A percentile compares a stretch with the other conserved stretches of the same genome.
Conservation (phyloP, 2,113 vertebrate genomes). For the Mola mola region DNA sequence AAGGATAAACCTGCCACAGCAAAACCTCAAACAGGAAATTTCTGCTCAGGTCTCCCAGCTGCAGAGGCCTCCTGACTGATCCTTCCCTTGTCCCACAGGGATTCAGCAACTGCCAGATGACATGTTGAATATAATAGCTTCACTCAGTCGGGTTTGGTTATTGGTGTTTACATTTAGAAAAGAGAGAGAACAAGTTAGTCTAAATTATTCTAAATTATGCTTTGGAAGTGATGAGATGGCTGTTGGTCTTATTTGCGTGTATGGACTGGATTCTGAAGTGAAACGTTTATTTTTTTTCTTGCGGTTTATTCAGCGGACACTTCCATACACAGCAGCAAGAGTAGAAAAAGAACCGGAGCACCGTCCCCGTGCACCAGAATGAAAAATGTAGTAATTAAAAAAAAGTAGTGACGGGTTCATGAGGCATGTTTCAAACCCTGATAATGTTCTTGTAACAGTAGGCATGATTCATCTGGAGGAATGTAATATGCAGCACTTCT, state of each 20-base stretch:
- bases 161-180: slow-evolving; percentile 39
- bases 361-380: no score
- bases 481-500: no score
- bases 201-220: slow-evolving; percentile 48
- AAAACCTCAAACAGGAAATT: slow-evolving; percentile 8
- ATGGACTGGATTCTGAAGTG: background rate
- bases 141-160: slow-evolving; percentile 21
- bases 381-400: no score
- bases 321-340: no score
- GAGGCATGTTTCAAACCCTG: no score
- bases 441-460: no score
- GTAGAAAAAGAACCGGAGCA: no score
- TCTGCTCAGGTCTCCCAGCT: background rate
- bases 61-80: slow-evolving; percentile 8
- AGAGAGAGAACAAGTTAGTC: background rate
- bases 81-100: background rate
- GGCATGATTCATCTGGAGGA: no score
- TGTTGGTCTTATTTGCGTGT: background rate
- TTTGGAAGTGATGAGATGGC: slow-evolving; percentile 28
- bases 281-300: no score
- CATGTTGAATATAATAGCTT: slow-evolving; percentile 39
- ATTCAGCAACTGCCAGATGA: slow-evolving; percentile 18
- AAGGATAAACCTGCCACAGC: slow-evolving; percentile 32
- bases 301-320: no score
- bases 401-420: no score